Evolutionary conservation across 1,140 invertebrate genomes (phyloP), one percentile per base, ranked within the genome.

Genomic region (Cyclina sinensis): DNA sequence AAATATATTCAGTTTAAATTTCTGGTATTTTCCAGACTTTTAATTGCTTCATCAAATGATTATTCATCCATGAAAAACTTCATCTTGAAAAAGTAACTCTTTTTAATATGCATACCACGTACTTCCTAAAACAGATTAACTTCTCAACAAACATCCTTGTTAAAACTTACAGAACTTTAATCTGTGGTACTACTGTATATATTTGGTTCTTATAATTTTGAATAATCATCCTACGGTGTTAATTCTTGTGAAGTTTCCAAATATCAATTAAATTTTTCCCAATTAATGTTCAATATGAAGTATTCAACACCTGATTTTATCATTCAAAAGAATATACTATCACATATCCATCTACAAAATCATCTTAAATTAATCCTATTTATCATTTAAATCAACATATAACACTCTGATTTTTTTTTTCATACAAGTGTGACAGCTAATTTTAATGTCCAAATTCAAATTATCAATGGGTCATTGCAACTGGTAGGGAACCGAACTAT

Each of bases 401-500:
- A 70, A 70, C 32, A 35, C 35, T 70, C 37, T 35, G 35, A 37
- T 70, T 70, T 70, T 37, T 70, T 70, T 37, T 70, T 37, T 18
- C 65, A 35, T 37, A 37, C 11, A 27, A 70, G 16, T 46, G 46
- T 51, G 46, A 48, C 73, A 39, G 11, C 39, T 48, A 48, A 27
- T 27, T 78, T 48, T 78, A 48, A 78, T 48, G 70, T 78, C 73
- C 39, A 78, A 78, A 78, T 46, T 43, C 21, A 43, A 35, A 46
- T 78, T 78, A 78, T 78, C 73, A 48, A 78, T 27, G 46, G 73
- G 73, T 78, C 73, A 78, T 74, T 62, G 48, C 11, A 78, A 78
- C n/a, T 48, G 43, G 73, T 78, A 48, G 48, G 73, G 46, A 78
- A 78, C 65, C 65, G 37, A 70, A 70, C 21, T 70, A 70, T 70